Conservation (phyloP, 2,888 invertebrate species). For the Iselma pallidipennis region DNA sequence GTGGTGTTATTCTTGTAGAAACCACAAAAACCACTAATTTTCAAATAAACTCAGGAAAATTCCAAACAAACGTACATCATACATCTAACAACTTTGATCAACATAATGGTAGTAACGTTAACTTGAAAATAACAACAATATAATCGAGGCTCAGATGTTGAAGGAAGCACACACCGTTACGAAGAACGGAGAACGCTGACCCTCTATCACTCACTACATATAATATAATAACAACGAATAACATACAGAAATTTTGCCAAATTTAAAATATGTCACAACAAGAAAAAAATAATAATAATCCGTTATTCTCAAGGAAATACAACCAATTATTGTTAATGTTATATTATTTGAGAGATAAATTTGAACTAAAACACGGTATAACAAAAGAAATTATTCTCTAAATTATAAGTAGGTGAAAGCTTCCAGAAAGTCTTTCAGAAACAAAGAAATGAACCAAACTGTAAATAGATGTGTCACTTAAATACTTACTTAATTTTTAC, state of each 20-base stretch:
- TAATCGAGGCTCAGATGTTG: conserved; percentile 21
- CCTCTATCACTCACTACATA: no score
- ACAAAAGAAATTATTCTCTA: no score
- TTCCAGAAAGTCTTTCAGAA: no score
- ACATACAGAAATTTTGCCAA: not conserved
- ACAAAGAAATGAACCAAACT: no score
- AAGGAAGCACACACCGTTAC: conserved; percentile 41
- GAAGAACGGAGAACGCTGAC: conserved; percentile 44
- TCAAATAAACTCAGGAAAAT: not conserved
- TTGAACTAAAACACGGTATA: no score
- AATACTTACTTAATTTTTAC: no score
- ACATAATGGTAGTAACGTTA: conserved; percentile 10
- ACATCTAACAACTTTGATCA: conserved; percentile 8
- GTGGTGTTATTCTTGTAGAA: not conserved
- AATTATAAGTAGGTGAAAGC: no score
- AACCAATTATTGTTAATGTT: no score
- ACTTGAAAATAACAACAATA: conserved; percentile 18
- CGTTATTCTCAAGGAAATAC: not conserved
- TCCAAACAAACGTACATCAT: not conserved
- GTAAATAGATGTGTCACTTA: no score
- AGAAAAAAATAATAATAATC: not conserved
- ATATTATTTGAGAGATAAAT: not conserved
- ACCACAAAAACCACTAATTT: not conserved
- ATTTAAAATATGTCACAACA: not conserved
- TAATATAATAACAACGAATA: not conserved